Conservation (phyloP, 2,113 vertebrate species). For the Tapirus terrestris region DNA sequence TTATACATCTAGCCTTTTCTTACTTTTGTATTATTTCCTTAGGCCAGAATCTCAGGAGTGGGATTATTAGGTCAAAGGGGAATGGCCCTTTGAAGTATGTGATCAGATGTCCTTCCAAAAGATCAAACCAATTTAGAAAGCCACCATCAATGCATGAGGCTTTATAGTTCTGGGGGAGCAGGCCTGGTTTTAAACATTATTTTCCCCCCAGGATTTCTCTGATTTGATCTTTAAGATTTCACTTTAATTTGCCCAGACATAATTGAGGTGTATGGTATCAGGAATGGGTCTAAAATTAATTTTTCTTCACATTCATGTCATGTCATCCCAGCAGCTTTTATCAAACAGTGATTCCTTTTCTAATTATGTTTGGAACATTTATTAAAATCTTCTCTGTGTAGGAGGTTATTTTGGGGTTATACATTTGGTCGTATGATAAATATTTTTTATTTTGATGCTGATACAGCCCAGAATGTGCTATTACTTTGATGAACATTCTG, state of each 20-base stretch:
- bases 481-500: not conserved
- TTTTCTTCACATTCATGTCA: not conserved
- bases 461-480: not conserved
- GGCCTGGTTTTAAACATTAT: not conserved
- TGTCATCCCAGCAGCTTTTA: not conserved
- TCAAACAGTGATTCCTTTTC: constrained; percentile 2
- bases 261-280: not conserved
- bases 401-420: not conserved
- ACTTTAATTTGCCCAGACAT: not conserved
- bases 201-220: not conserved
- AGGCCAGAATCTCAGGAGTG: not conserved
- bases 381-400: not conserved
- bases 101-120: not conserved
- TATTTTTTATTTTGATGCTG: not conserved
- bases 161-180: not conserved
- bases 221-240: constrained; percentile 14
- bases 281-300: not conserved
- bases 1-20: not conserved
- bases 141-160: not conserved
- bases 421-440: not conserved
- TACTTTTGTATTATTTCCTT: not conserved
- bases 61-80: not conserved
- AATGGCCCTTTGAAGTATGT: not conserved
- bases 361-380: not conserved
- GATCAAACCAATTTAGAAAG: not conserved